A percentile compares a stretch with the other conserved stretches of the same genome.
phyloP scores from a whole-genome alignment of 2,888 invertebrate genomes.

The Xylocampa areola region DNA sequence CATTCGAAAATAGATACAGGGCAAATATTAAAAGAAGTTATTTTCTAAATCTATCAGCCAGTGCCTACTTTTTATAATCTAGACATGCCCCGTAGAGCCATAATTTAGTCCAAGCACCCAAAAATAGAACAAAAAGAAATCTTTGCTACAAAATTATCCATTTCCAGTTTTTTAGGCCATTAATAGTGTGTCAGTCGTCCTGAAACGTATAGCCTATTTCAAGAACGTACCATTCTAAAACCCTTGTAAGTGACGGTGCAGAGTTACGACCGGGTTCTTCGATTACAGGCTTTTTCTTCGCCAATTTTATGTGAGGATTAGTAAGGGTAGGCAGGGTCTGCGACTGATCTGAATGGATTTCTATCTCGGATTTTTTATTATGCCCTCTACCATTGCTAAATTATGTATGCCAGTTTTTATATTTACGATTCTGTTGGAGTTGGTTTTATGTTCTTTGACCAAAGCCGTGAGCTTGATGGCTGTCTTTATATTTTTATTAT shows the following conservation, averaged over 20 bases:
- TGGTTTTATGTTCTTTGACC: too few relatives aligned
- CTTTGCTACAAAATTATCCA: conserved; percentile 31
- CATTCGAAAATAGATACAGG: too few relatives aligned
- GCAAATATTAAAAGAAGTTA: too few relatives aligned
- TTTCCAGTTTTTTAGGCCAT: conserved; percentile 37
- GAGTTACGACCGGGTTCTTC: conserved; percentile 71
- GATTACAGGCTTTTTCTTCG: conserved; percentile 68
- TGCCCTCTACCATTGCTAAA: conserved; percentile 28
- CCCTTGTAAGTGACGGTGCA: conserved; percentile 69
- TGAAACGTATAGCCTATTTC: conserved; percentile 58
- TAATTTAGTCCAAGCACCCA: conserved; percentile 10
- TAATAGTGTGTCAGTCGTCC: conserved; percentile 52
- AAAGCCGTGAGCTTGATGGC: too few relatives aligned
- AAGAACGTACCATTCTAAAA: conserved; percentile 60
- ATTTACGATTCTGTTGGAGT: not conserved
- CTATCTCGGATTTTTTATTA: conserved; percentile 43
- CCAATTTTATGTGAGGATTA: conserved; percentile 72
- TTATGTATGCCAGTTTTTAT: conserved; percentile 25
- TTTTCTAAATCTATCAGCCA: not conserved
- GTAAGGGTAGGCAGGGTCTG: conserved; percentile 39
- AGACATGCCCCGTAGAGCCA: conserved; percentile 16
- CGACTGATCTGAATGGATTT: conserved; percentile 49
- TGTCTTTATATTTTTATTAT: too few relatives aligned
- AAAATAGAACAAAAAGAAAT: conserved; percentile 28
- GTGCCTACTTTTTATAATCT: not conserved